These are phyloP conservation scores for Agraylea sexmaculata DNA, from an alignment of 1,140 invertebrate species.

Conservation along the genomic window DNA sequence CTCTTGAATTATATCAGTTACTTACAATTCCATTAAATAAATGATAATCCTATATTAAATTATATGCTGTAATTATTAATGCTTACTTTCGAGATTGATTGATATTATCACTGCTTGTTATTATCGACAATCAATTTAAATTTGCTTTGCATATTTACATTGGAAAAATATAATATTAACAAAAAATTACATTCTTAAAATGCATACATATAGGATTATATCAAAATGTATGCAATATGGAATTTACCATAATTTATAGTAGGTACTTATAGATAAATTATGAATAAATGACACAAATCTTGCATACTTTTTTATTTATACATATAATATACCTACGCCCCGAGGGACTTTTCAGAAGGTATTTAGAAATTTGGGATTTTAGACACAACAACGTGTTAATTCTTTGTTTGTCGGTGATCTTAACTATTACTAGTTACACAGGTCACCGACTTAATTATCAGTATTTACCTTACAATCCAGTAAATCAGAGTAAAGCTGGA, in stretches of 20 bases:
- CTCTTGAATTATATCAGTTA: neutral
- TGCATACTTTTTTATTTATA: constrained; percentile 1
- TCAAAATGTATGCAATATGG: neutral
- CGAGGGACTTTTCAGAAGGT: neutral
- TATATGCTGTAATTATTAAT: too few species aligned
- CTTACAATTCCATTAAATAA: neutral
- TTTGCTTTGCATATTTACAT: neutral
- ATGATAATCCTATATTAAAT: neutral
- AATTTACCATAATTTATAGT: neutral
- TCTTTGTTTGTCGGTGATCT: neutral
- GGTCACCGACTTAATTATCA: neutral
- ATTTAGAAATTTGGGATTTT: neutral
- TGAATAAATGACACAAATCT: constrained; percentile 6
- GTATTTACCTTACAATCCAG: too few species aligned
- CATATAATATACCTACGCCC: neutral
- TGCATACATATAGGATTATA: neutral
- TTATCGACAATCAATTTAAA: neutral
- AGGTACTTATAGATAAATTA: constrained; percentile 12
- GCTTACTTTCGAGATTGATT: too few species aligned
- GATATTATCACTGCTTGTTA: too few species aligned
- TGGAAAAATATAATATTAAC: neutral
- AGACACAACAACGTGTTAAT: neutral
- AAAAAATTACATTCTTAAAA: too few species aligned
- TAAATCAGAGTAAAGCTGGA: too few species aligned
- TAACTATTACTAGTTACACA: neutral